Evolutionary conservation across 2,113 vertebrate species (phyloP).

Genomic region (Engraulis encrasicolus): DNA sequence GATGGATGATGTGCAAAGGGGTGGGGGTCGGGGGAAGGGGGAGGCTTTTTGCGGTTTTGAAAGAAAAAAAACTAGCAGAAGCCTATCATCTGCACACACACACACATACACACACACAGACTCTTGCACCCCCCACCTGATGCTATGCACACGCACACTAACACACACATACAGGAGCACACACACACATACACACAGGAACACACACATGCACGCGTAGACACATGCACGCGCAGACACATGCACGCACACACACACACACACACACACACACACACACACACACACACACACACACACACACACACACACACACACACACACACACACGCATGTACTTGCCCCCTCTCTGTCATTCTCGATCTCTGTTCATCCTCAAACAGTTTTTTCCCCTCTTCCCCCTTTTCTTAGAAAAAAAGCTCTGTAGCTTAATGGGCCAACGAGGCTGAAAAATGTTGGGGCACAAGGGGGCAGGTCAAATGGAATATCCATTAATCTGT

Average conservation of each 20-base stretch:
- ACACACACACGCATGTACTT: background rate
- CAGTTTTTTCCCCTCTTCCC: conserved; percentile 9
- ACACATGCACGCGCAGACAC: background rate
- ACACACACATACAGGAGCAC: too few relatives aligned
- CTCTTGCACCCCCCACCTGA: background rate
- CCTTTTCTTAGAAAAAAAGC: conserved; percentile 36
- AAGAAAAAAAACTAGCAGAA: conserved; percentile 35
- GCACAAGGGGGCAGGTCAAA: conserved; percentile 44
- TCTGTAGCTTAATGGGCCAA: conserved; percentile 42
- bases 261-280: conserved; percentile 8
- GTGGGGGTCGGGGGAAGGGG: too few relatives aligned
- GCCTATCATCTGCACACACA: conserved; percentile 37
- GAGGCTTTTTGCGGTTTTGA: conserved; percentile 61
- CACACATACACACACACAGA: too few relatives aligned
- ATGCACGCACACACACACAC: background rate
- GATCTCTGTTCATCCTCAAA: background rate
- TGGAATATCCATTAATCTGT: conserved; percentile 52
- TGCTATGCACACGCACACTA: too few relatives aligned
- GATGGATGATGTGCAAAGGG: conserved; percentile 65
- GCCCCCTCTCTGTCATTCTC: background rate
- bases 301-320: background rate
- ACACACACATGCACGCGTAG: background rate
- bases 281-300: background rate
- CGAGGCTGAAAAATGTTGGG: conserved; percentile 35
- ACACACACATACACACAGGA: background rate